Conservation (phyloP, 64 coral and sea anemone species). For the Montipora sp. region DNA sequence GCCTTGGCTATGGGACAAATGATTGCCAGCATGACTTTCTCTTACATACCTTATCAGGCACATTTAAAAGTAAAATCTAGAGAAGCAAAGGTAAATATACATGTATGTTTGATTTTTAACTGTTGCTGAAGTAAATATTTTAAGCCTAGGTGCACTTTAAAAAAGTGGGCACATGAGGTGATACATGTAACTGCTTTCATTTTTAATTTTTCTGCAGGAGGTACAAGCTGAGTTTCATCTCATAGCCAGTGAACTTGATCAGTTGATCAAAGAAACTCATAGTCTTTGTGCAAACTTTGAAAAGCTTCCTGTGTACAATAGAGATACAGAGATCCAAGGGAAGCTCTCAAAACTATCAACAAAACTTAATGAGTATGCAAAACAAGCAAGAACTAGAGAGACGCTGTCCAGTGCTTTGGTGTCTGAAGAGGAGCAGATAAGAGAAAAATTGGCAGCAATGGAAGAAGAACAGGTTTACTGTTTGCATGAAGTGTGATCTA, state of each 20-base stretch:
- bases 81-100: too few relatives aligned
- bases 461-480: constrained; percentile 62
- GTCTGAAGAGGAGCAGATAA: constrained; percentile 56
- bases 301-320: neutral
- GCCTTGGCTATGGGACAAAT: too few relatives aligned
- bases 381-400: constrained; percentile 52
- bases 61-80: too few relatives aligned
- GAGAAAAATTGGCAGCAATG: constrained; percentile 25
- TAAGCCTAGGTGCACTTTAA: too few relatives aligned
- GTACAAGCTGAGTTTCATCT: constrained; percentile 20
- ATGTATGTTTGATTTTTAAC: too few relatives aligned
- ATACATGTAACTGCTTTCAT: too few relatives aligned
- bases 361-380: constrained; percentile 41
- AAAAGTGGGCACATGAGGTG: too few relatives aligned
- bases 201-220: constrained; percentile 22
- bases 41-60: too few relatives aligned
- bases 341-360: constrained; percentile 5
- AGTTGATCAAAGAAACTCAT: neutral
- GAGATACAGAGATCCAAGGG: neutral
- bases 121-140: too few relatives aligned
- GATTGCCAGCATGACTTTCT: too few relatives aligned
- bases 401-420: constrained; percentile 38
- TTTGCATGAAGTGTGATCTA: neutral
- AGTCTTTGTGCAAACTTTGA: neutral
- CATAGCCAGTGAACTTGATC: neutral